phyloP scores from a whole-genome alignment of 2,888 invertebrate species.

The Tribolium freemani region DNA sequence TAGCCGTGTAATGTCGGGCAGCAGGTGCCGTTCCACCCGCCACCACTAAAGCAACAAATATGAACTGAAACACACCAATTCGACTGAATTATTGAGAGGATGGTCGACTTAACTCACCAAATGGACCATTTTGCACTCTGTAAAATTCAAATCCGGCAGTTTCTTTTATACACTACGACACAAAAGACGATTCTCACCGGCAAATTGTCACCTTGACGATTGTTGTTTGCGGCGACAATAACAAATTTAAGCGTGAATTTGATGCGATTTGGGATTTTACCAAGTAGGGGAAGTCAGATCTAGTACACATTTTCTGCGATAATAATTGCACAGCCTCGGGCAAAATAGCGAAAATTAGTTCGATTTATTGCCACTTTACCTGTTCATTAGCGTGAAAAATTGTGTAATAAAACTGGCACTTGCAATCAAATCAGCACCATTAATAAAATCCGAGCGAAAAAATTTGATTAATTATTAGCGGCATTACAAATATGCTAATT shows the following conservation, averaged over 20 bases:
- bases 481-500: no score
- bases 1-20: constrained; percentile 42
- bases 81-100: not conserved
- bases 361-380: constrained; percentile 1
- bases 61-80: constrained; percentile 20
- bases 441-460: not conserved
- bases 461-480: not conserved
- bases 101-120: constrained; percentile 3
- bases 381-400: constrained; percentile 13
- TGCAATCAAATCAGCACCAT: not conserved
- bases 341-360: not conserved
- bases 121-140: constrained; percentile 1
- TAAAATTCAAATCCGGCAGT: not conserved
- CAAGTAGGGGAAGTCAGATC: not conserved
- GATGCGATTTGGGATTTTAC: not conserved
- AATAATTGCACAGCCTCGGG: not conserved
- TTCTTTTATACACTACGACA: not conserved
- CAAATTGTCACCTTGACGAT: constrained; percentile 19
- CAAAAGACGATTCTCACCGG: not conserved
- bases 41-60: constrained; percentile 14
- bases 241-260: not conserved
- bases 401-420: constrained; percentile 11
- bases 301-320: no score
- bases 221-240: not conserved
- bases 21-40: constrained; percentile 38